Conservation (phyloP, 2,888 invertebrate species). For the Ennomos erosarius region DNA sequence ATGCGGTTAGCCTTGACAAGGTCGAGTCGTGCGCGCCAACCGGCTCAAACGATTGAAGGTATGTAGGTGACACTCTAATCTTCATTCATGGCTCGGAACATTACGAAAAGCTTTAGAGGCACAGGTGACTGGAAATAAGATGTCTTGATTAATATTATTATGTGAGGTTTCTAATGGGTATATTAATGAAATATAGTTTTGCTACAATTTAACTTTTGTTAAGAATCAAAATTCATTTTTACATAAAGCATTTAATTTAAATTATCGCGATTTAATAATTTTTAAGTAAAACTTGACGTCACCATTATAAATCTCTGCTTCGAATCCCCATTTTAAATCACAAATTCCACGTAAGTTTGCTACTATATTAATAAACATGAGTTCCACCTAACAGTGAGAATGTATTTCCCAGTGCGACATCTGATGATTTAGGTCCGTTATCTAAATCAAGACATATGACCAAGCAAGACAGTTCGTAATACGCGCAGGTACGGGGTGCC, state of each 20-base stretch:
- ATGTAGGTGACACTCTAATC: constrained; percentile 35
- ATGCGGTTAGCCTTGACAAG: constrained; percentile 56
- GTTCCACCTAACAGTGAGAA: not conserved
- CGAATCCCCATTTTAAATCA: no score
- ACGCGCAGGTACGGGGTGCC: constrained; percentile 15
- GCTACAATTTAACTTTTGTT: no score
- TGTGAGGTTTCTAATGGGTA: not conserved
- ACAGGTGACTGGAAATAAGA: constrained; percentile 8
- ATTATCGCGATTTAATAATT: no score
- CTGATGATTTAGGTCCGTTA: constrained; percentile 7
- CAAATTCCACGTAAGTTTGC: no score
- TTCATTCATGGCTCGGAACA: constrained; percentile 34
- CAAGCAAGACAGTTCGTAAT: constrained; percentile 5
- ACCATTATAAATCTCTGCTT: no score
- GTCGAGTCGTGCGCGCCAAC: constrained; percentile 45
- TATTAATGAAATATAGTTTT: no score
- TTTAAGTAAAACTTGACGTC: no score
- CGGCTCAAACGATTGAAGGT: constrained; percentile 30
- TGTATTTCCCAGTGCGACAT: constrained; percentile 3
- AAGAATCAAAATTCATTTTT: no score
- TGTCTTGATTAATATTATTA: not conserved
- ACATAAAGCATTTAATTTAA: no score
- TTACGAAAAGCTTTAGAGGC: not conserved
- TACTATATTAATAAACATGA: no score
- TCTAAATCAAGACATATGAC: constrained; percentile 17